These are phyloP conservation scores for Fistularia commersonii DNA, from an alignment of 2,797 vertebrate species.

Conservation along the genomic window DNA sequence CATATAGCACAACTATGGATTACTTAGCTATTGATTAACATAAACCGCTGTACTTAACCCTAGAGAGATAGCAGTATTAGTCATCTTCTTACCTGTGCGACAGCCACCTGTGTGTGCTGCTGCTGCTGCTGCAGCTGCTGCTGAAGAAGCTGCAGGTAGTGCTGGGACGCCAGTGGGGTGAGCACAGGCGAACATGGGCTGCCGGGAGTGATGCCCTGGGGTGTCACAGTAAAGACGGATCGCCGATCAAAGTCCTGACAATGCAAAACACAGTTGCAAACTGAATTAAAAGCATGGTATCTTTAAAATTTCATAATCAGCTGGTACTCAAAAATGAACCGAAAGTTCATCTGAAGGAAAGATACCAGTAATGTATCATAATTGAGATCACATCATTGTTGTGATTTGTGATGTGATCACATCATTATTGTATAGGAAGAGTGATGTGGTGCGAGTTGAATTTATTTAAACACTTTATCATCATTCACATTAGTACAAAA, in stretches of 20 bases:
- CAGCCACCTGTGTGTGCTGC: conserved; percentile 83
- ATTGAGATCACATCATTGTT: conserved; percentile 1
- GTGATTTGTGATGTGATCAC: background rate
- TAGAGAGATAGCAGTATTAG: background rate
- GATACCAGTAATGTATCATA: no score
- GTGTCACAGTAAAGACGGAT: conserved; percentile 71
- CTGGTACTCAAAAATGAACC: no score
- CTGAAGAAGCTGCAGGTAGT: conserved; percentile 84
- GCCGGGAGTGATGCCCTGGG: conserved; percentile 67
- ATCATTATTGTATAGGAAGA: background rate
- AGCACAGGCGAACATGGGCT: conserved; percentile 69
- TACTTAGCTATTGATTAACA: no score
- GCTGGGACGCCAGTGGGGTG: conserved; percentile 80
- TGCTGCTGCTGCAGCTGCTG: conserved; percentile 88
- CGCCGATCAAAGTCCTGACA: conserved; percentile 73
- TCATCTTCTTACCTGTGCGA: conserved; percentile 73
- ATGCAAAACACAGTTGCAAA: conserved; percentile 3
- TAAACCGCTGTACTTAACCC: background rate
- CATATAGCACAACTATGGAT: no score
- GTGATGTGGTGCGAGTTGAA: no score
- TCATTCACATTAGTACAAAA: no score
- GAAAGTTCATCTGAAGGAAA: no score
- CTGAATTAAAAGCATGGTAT: background rate
- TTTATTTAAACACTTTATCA: no score
- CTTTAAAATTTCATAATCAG: no score